Base-by-base conservation (phyloP, 2,113 vertebrate genomes). In the Anhinga anhinga region DNA sequence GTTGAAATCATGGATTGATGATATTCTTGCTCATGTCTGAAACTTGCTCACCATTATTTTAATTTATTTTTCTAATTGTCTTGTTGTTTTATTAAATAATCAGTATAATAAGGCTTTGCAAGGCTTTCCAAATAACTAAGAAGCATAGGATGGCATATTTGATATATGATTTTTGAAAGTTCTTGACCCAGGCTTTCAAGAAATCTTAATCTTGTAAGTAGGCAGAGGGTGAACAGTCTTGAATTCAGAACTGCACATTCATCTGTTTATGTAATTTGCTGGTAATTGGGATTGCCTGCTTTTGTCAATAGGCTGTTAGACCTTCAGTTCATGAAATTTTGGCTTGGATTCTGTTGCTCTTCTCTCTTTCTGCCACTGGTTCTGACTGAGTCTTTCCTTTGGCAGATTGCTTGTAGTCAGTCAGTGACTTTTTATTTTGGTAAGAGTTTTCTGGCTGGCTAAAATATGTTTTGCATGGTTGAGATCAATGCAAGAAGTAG, bases 31-130 rank as follows among this genome's bases (percentile, higher is more conserved):
- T 91, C 63, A 73, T 25, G 15, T 88, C 80, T 90, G 71, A 93
- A 90, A 47, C 29, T 80, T 14, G 38, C 12, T 77, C 26, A 50
- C 66, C n/a, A 52, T 91, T 90, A 49, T 88, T 89, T 89, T 67
- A 62, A 86, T 86, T 83, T 91, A 69, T 91, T 92, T 96, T 94
- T 91, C 45, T 93, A 88, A 91, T 69, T 53, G 53, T 74, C 22
- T 22, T 36, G 63, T 72, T 92, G 63, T 72, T 92, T 87, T 79
- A 29, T 70, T 79, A 95, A 91, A 53, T 72, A 91, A 85, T 85
- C 5, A 6, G 30, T 58, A 19, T 61, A 76, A 81, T 67, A 56
- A 59, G 29, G 63, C 52, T 94, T 59, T 66, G 29, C 34, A 74
- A 74, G 52, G 23, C 55, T 92, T 91, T 88, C n/a, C 52, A 82